These are phyloP conservation scores for Periplaneta americana DNA, from an alignment of 1,140 invertebrate genomes.

Conservation along the genomic window DNA sequence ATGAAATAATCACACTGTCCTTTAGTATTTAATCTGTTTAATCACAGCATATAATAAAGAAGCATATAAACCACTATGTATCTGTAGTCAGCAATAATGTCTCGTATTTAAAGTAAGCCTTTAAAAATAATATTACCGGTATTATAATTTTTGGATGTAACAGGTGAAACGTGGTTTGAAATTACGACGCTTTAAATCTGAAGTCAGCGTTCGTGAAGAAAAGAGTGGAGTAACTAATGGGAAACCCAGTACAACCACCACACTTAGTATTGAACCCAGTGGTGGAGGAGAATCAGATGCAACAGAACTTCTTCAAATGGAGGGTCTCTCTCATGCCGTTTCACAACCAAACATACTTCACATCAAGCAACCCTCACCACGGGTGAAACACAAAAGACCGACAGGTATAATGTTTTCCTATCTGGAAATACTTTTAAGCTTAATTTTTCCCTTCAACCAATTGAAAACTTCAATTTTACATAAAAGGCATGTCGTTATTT, in stretches of 20 bases:
- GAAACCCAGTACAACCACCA: slow-evolving; percentile 29
- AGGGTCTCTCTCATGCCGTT: slow-evolving; percentile 37
- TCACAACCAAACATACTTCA: slow-evolving; percentile 39
- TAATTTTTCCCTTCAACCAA: neutral
- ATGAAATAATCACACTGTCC: too few species aligned
- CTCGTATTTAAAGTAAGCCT: too few species aligned
- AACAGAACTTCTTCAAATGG: slow-evolving; percentile 36
- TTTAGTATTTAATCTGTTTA: too few species aligned
- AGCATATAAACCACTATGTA: too few species aligned
- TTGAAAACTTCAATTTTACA: too few species aligned
- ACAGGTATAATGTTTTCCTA: neutral
- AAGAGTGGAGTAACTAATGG: slow-evolving; percentile 9
- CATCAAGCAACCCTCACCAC: neutral
- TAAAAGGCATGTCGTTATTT: too few species aligned
- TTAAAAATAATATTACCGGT: neutral
- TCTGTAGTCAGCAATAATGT: too few species aligned
- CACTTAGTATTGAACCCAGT: slow-evolving; percentile 36
- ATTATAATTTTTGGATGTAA: neutral
- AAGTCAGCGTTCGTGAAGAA: slow-evolving; percentile 38
- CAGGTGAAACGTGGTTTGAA: slow-evolving; percentile 39
- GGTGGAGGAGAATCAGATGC: slow-evolving; percentile 38
- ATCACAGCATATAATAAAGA: too few species aligned
- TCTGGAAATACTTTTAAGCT: neutral
- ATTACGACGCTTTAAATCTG: slow-evolving; percentile 39
- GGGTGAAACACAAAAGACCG: neutral